Conservation (phyloP, 1,140 invertebrate species). For the Radopholus similis region DNA sequence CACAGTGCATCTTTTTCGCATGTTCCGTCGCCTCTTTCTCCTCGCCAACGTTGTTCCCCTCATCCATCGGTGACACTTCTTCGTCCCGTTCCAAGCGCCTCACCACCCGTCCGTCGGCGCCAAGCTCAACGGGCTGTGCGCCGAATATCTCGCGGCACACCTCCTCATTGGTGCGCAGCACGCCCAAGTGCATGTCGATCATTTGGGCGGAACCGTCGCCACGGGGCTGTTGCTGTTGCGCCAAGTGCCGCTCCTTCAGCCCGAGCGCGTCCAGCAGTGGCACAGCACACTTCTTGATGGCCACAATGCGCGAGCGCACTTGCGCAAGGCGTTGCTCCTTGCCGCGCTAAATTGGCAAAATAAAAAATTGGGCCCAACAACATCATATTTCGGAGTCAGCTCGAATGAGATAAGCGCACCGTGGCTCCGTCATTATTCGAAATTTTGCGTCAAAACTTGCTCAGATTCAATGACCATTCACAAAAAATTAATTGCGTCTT, state of each 20-base stretch:
- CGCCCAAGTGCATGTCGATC: too few species aligned
- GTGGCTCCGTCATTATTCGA: too few species aligned
- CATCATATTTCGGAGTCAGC: too few species aligned
- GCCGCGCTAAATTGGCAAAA: too few species aligned
- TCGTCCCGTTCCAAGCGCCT: not conserved
- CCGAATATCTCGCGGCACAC: not conserved
- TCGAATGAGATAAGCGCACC: too few species aligned
- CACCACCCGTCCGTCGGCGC: not conserved
- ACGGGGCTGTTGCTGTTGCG: not conserved
- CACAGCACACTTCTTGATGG: slow-evolving; percentile 22
- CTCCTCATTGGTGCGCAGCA: not conserved
- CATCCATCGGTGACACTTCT: not conserved
- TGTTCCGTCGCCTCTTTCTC: not conserved
- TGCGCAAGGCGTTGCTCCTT: slow-evolving; percentile 28
- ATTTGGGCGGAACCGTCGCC: not conserved
- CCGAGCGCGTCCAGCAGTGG: not conserved
- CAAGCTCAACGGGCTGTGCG: not conserved
- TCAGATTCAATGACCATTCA: too few species aligned
- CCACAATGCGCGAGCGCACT: slow-evolving; percentile 10
- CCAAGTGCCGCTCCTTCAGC: not conserved
- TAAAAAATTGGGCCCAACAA: too few species aligned
- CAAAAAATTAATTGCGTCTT: too few species aligned
- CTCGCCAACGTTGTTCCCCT: not conserved
- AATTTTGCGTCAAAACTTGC: too few species aligned
- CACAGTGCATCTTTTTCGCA: too few species aligned